Conservation (phyloP, 2,113 vertebrate species). For the Formicarius rufipectus region DNA sequence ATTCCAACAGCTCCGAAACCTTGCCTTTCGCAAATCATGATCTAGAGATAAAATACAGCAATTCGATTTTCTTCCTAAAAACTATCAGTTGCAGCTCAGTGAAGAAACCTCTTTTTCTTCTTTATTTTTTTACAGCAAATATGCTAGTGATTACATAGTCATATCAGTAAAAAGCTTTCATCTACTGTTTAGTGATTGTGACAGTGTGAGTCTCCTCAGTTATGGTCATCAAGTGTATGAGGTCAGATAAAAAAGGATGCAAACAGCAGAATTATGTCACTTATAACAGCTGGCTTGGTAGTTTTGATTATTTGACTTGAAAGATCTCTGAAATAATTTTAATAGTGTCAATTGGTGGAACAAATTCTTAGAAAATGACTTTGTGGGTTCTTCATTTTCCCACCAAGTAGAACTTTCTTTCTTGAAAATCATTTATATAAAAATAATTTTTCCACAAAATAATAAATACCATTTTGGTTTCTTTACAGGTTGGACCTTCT, state of each 20-base stretch:
- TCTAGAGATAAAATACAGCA: not conserved
- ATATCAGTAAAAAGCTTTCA: not conserved
- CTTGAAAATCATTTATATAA: not conserved
- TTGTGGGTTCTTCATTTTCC: not conserved
- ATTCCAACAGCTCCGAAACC: not conserved
- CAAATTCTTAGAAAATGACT: not conserved
- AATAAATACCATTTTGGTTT: not conserved
- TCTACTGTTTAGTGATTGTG: not conserved
- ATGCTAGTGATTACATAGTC: not conserved
- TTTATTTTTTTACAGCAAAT: not conserved
- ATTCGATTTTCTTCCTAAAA: not conserved
- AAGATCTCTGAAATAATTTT: not conserved
- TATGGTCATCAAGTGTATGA: not conserved
- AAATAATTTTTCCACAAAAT: not conserved
- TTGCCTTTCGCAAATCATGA: not conserved
- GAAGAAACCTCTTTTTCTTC: not conserved
- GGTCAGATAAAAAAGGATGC: not conserved
- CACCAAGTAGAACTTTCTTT: not conserved
- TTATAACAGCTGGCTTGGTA: not conserved
- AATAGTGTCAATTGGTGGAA: not conserved
- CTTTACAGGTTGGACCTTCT: constrained; percentile 27
- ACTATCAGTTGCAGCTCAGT: not conserved
- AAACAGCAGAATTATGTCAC: not conserved
- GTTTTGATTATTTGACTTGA: not conserved
- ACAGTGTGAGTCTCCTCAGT: not conserved